Conservation (phyloP, 1,140 invertebrate species). For the Lasioglossum baleicum region DNA sequence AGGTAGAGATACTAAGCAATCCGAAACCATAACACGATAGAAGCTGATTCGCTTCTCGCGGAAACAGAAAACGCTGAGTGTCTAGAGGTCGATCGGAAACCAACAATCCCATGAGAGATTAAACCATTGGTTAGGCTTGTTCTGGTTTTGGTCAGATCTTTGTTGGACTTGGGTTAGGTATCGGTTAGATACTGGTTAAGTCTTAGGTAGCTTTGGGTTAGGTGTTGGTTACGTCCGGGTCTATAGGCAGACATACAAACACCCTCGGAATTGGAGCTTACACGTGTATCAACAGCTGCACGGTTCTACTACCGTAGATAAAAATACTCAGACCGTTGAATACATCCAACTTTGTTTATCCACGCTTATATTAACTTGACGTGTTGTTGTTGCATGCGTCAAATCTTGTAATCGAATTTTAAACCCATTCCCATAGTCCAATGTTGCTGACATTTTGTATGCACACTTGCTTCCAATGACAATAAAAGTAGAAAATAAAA, state of each 20-base stretch:
- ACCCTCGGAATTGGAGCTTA: conserved; percentile 39
- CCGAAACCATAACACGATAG: too few relatives aligned
- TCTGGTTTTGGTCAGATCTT: conserved; percentile 25
- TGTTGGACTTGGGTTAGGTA: conserved; percentile 37
- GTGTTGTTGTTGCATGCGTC: too few relatives aligned
- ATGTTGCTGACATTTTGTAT: too few relatives aligned
- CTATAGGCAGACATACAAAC: conserved; percentile 32
- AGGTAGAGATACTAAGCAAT: too few relatives aligned
- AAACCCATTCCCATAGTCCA: too few relatives aligned
- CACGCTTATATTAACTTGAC: too few relatives aligned
- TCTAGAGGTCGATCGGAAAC: background rate
- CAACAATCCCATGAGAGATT: conserved; percentile 8
- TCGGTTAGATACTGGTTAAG: conserved; percentile 37
- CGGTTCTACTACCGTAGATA: background rate
- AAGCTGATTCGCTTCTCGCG: background rate
- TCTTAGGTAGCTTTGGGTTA: conserved; percentile 49
- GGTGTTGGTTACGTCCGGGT: conserved; percentile 31
- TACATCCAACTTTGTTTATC: background rate
- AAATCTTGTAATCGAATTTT: too few relatives aligned
- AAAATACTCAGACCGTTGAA: background rate
- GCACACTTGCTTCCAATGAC: too few relatives aligned
- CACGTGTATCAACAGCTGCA: conserved; percentile 41
- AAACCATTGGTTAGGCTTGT: conserved; percentile 14
- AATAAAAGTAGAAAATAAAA: too few relatives aligned
- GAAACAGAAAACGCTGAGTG: conserved; percentile 1